Evolutionary conservation across 2,888 invertebrate species (phyloP), one percentile per base, ranked within the genome.

Genomic region (Polymixis lichenea): DNA sequence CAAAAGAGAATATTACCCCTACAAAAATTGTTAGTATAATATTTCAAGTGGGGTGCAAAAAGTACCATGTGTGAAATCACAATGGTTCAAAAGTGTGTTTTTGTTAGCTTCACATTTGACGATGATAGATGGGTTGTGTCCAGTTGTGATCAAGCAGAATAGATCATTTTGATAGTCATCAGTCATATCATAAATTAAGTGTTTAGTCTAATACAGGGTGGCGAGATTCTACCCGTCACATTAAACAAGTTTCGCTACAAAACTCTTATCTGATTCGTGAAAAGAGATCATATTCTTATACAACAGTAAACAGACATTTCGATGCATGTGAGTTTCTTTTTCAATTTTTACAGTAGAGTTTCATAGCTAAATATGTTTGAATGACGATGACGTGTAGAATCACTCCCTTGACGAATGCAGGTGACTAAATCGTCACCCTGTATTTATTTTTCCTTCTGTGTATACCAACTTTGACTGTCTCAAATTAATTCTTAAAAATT

Each of bases 1-100:
- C 95, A 95, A 95, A 93, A 22, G 80, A 88, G 91, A 92, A 93
- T 93, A 94, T 94, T 94, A 93, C 95, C 95, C 95, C 91, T 92
- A 93, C 93, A 93, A 94, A 95, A 95, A 94, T 95, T 93, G 95
- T 94, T 93, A 95, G 95, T 95, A 94, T 96, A 95, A 95, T 95
- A 94, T 96, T 96, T 95, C 96, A 93, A 94, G 94, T 93, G 90
- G 96, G 94, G 95, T 92, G 91, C 90, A 89, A 91, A 92, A 89
- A 86, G 93, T 91, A 94, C 92, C 96, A 96, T 96, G 95, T 96
- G 96, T 93, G 94, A 93, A 93, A 93, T 94, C 89, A 95, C 93
- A 95, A 95, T 94, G 90, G 93, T 86, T 90, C 90, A 89, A 90
- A 92, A 93, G 90, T 92, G 88, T 91, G 90, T 93, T 93, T 92